Evolutionary conservation across 2,888 invertebrate genomes (phyloP), one percentile per base, ranked within the genome.

Genomic region (Psylliodes chrysocephalus): DNA sequence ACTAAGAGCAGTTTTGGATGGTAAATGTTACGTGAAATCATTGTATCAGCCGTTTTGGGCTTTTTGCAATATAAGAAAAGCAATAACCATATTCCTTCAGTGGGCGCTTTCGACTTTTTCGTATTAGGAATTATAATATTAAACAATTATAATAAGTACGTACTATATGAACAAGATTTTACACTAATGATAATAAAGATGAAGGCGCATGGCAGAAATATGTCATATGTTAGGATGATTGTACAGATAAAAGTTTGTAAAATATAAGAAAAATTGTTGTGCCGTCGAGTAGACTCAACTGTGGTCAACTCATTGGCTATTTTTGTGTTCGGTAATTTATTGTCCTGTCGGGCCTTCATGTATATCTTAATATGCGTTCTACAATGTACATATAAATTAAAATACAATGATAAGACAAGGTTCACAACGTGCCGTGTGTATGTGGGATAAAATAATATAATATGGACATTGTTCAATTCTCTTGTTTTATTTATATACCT

Each of bases 361-460:
- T 88, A 86, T 88, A 88, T 88, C 87, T 87, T 71, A 86, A 71
- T 87, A 87, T 87, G 87, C 82, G 82, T 82, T 83, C 82, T 88
- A 88, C 88, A 88, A 88, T 89, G 88, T 89, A 89, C 87, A 89
- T 79, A 78, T 87, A 87, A 87, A 87, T 88, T 87, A 67, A 60
- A 88, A 87, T 87, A 88, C 87, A 87, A 88, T 88, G 89, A 89
- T 89, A 90, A 90, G 90, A 90, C 89, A 90, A 91, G 91, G 91
- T 91, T 91, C 91, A 91, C 91, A 90, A 91, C 90, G 91, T 91
- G 91, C 91, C 91, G 91, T 91, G 91, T 91, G 91, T 91, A 91
- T 91, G 91, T 91, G 91, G 90, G 90, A 86, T 85, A 90, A 89
- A 75, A 59, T 57, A 72, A 90, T 90, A 90, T 90, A 90, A 90